Evolutionary conservation across 2,797 vertebrate genomes (phyloP).

Genomic region (Rhabdophis nuchalis): DNA sequence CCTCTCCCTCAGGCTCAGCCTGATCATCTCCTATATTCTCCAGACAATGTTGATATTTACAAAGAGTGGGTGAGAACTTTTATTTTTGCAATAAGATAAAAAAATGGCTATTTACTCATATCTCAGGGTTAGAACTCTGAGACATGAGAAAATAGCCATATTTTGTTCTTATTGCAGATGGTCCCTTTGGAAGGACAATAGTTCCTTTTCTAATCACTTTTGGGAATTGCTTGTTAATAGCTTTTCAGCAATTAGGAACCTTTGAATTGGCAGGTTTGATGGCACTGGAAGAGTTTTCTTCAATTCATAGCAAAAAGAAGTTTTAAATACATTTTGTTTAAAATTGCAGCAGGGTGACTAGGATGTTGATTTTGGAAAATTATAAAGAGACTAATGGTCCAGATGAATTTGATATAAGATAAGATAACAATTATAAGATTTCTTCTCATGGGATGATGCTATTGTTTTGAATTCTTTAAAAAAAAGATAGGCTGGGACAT

Average conservation of each 20-base stretch:
- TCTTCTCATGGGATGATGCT: background rate
- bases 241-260: background rate
- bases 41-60: background rate
- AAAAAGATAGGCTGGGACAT: background rate
- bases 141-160: background rate
- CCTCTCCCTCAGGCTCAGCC: background rate
- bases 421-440: background rate
- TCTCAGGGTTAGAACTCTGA: background rate
- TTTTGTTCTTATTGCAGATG: background rate
- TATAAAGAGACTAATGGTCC: background rate
- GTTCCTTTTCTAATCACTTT: background rate
- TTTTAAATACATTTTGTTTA: background rate
- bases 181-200: background rate
- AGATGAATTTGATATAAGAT: background rate
- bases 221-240: background rate
- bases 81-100: too few species aligned
- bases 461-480: background rate
- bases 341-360: background rate
- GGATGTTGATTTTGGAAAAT: background rate
- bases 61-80: background rate
- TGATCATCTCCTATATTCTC: background rate
- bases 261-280: background rate
- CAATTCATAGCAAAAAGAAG: background rate
- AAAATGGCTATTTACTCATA: too few species aligned
- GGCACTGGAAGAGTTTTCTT: background rate